Base-by-base conservation (phyloP, 2,113 vertebrate genomes). In the Mandrillus leucophaeus region DNA sequence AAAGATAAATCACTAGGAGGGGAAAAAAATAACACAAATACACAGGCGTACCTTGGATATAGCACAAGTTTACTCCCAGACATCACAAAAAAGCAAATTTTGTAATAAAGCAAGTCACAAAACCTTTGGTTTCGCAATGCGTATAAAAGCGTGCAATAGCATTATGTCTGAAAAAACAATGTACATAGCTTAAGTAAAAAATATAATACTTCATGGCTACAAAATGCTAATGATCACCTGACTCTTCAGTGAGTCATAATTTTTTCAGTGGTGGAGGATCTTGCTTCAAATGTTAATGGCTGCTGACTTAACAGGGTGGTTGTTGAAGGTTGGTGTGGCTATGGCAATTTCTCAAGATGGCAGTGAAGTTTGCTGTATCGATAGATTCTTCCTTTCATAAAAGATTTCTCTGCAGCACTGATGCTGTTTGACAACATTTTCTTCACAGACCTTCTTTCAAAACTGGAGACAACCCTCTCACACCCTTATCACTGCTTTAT, bases 1-100 rank as follows among this genome's bases (percentile, higher is more conserved):
- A 90, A 93, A 93, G n/a, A 90, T 22, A 79, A n/a, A 85, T 93
- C 55, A 85, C 20, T 76, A n/a, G 17, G n/a, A 55, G n/a, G 66
- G 45, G 32, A 78, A 32, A 27, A 78, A 48, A 78, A 48, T 18
- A 50, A 50, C 48, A 43, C 14, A 76, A 27, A 78, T 32, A 48
- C 27, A 78, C 14, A 48, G 43, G 14, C 1, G 5, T 48, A 78
- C 66, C 32, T 27, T 32, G 3, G 43, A 17, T 16, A 48, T 18
- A 78, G 27, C 16, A 16, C 27, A 45, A 43, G 43, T 78, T 48
- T 30, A 78, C 43, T 48, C 30, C 43, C 75, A 78, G 75, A 32
- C 75, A 78, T 16, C 75, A 78, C 43, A 32, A 76, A 78, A 78
- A 48, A 32, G 27, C 75, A 48, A 48, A 78, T 9, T 48, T 48